Conservation (phyloP, 2,797 vertebrate genomes). For the Halcyon badia region DNA sequence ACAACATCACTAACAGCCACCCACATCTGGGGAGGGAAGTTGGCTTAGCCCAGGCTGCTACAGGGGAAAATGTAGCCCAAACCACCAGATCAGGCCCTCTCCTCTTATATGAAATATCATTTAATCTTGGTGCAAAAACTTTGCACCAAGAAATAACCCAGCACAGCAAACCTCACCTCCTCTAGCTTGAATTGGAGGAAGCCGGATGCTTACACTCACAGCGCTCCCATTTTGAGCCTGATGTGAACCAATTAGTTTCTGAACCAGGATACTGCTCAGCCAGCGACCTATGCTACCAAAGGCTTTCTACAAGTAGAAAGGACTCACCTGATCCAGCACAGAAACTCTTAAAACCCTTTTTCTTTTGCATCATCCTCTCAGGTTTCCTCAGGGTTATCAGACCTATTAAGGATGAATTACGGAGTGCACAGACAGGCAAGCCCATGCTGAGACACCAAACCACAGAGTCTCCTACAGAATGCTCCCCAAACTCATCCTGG, state of each 20-base stretch:
- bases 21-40: not conserved
- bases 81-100: not conserved
- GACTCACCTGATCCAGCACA: not conserved
- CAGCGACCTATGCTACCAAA: not conserved
- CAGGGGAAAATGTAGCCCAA: not conserved
- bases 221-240: not conserved
- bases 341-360: not conserved
- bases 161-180: not conserved
- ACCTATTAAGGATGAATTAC: not conserved
- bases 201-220: not conserved
- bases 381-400: not conserved
- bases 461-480: not conserved
- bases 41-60: not conserved
- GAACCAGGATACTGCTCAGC: not conserved
- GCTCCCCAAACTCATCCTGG: accelerated
- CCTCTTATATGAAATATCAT: not conserved
- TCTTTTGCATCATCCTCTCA: not conserved
- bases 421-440: not conserved
- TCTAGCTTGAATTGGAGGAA: not conserved
- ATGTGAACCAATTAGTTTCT: not conserved
- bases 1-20: not conserved
- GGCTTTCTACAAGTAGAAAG: not conserved
- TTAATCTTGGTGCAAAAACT: not conserved
- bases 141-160: not conserved
- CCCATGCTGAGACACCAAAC: not conserved